These are phyloP conservation scores for Noctilio leporinus DNA, from an alignment of 2,113 vertebrate species.

Conservation along the genomic window DNA sequence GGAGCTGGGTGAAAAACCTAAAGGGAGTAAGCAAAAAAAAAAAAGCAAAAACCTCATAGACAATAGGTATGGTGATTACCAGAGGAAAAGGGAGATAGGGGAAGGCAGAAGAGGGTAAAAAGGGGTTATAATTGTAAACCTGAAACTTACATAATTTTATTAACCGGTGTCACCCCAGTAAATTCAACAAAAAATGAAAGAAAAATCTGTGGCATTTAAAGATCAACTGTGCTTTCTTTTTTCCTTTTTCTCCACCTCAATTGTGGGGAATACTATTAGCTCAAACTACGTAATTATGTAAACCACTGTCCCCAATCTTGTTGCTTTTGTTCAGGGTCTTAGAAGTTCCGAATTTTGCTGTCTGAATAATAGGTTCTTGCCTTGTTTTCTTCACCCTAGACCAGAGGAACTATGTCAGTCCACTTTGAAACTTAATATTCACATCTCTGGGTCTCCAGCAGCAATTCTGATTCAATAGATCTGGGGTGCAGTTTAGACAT, in stretches of 20 bases:
- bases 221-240: background rate
- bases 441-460: background rate
- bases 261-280: background rate
- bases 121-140: background rate
- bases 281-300: background rate
- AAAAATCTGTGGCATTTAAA: background rate
- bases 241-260: background rate
- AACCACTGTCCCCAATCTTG: background rate
- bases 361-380: background rate
- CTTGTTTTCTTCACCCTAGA: background rate
- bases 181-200: background rate
- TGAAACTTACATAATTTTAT: background rate
- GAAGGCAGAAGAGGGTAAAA: background rate
- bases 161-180: background rate
- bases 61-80: background rate
- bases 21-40: background rate
- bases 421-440: conserved; percentile 13
- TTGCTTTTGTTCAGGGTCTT: background rate
- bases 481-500: conserved; percentile 1
- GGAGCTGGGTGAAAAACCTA: background rate
- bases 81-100: background rate
- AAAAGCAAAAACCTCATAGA: background rate
- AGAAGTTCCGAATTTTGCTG: background rate
- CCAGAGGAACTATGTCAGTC: background rate
- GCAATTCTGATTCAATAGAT: background rate